Evolutionary conservation across 2,797 vertebrate species (phyloP), one percentile per base, ranked within the genome.

Genomic region (Schizopygopsis pylzovi): DNA sequence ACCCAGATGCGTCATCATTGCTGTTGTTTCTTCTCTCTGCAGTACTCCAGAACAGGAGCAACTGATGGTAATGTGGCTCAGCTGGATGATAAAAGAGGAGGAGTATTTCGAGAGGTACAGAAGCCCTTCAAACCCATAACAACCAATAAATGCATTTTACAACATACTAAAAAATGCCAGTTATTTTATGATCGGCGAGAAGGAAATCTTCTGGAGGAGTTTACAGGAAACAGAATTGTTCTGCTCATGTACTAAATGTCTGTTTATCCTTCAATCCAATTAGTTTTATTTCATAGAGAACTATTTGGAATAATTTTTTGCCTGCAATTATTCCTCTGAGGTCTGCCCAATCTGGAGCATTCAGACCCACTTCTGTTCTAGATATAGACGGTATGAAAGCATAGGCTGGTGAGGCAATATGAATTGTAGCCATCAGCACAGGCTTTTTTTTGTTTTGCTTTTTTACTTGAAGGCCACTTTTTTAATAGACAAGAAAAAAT

Each of bases 41-140:
- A 99, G 98, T 91, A 99, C 98, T 13, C 97, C 98, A 0, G 98
- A 99, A 84, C 98, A 99, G 91, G 98, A 99, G 86, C 98, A 99
- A 47, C 94, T 99, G 82, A 99, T 99, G 97, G 97, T 99, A 49
- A 97, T 98, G 93, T 99, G 98, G 98, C 96, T 99, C 47, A 99
- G 97, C 56, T 99, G 98, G 98, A 99, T 99, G 98, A 99, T 99
- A 93, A 99, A 99, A 92, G 98, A 99, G 89, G 98, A 99, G 91
- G 98, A 98, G 82, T 99, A 99, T 93, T 99, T 99, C 92, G 98
- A 99, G 91, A 99, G 98, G 98, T 99, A 92, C 91, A 90, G 16
- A 39, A 80, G 56, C 78, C 52, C 77, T 81, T 81, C 54, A 85
- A 85, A 81, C 84, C 6, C 68, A 11, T 81, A 65, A 81, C 47